These are phyloP conservation scores for Oxyura jamaicensis DNA, from an alignment of 2,113 vertebrate genomes.

Conservation along the genomic window DNA sequence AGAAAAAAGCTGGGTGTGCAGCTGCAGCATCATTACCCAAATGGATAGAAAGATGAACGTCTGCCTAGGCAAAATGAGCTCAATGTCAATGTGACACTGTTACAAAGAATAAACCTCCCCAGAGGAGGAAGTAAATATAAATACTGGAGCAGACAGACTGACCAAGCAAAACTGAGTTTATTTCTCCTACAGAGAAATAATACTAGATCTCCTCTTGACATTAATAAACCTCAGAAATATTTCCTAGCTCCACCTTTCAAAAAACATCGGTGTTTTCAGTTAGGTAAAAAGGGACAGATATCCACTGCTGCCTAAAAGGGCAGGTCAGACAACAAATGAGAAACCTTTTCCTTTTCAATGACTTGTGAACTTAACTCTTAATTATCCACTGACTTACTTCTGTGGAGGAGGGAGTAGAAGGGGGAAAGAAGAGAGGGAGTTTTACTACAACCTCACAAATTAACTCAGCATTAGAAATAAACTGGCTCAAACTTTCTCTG, in stretches of 20 bases:
- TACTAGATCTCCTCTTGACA: not conserved
- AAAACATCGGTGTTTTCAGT: not conserved
- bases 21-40: not conserved
- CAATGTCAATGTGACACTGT: not conserved
- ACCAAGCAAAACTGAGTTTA: not conserved
- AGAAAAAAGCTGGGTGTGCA: not conserved
- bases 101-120: not conserved
- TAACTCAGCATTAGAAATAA: not conserved
- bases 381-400: not conserved
- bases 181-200: not conserved
- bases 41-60: not conserved
- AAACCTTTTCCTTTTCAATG: not conserved
- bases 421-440: not conserved
- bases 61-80: not conserved
- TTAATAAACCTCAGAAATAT: not conserved
- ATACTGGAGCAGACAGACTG: not conserved
- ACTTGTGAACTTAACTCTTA: not conserved
- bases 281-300: not conserved
- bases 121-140: not conserved
- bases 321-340: not conserved
- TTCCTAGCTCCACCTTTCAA: not conserved
- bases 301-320: not conserved
- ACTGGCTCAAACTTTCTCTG: not conserved
- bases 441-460: not conserved
- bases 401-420: fast-evolving